Evolutionary conservation across 2,797 vertebrate genomes (phyloP).

Genomic region (Poeciliopsis turneri): DNA sequence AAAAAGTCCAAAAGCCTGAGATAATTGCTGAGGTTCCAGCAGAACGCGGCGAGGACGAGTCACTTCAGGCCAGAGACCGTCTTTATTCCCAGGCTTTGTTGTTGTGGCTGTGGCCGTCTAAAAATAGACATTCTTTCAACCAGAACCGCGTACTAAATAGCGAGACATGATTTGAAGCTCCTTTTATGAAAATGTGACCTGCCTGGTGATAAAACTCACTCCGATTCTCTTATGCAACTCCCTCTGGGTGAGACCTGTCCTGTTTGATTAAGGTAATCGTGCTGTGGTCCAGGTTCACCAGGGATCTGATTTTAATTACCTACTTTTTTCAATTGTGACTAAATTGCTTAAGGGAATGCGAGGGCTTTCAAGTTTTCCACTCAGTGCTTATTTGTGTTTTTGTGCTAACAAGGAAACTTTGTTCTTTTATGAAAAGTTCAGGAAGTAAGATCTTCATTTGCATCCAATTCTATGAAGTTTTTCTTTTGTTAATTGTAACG

Average conservation of each 20-base stretch:
- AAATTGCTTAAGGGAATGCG: conserved; percentile 23
- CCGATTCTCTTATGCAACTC: conserved; percentile 39
- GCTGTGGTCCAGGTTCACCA: conserved; percentile 18
- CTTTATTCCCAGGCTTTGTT: conserved; percentile 49
- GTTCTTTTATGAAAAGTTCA: not conserved
- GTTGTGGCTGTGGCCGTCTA: conserved; percentile 34
- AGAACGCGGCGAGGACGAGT: conserved; percentile 4
- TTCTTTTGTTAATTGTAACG: not conserved
- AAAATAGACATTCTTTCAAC: conserved; percentile 50
- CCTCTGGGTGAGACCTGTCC: conserved; percentile 31
- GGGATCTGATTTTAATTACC: conserved; percentile 29
- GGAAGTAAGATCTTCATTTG: not conserved
- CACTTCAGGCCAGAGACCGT: conserved; percentile 14
- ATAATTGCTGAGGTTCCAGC: conserved; percentile 5
- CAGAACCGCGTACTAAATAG: conserved; percentile 16
- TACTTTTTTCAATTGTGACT: conserved; percentile 23
- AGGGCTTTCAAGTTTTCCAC: not conserved
- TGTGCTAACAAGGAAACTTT: not conserved
- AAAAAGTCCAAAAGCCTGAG: not conserved
- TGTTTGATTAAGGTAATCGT: conserved; percentile 48
- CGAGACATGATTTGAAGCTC: conserved; percentile 33
- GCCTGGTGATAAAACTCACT: conserved; percentile 27
- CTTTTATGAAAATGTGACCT: conserved; percentile 37
- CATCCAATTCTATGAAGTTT: not conserved
- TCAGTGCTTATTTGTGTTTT: conserved; percentile 1